Evolutionary conservation across 2,113 vertebrate species (phyloP), one percentile per base, ranked within the genome.

Genomic region (Heloderma charlesbogerti): DNA sequence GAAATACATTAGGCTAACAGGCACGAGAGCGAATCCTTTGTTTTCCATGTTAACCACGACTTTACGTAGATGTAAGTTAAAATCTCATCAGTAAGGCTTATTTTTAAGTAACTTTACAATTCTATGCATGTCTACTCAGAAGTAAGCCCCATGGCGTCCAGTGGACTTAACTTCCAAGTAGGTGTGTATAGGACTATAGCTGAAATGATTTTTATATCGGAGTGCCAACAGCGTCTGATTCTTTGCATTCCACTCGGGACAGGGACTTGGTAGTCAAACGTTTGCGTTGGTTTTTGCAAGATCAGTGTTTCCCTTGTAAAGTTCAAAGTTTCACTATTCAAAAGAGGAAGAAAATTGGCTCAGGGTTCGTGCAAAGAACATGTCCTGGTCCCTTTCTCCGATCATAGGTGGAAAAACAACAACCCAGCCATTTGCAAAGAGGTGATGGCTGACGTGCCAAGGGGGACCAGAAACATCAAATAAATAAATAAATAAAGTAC

Each of bases 201-300:
- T 20, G 13, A 9, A 31, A 72, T 31, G 54, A 37, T 27, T n/a
- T 60, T n/a, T 27, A 1, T 3, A 25, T 48, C 4, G 1, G 27
- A 4, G 20, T 5, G 54, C 29, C 92, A 88, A 3, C 69, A n/a
- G 90, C 63, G 91, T 54, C 92, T 74, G 25, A 80, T 92, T 84
- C 92, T 90, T 74, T 86, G 88, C 92, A 67, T 40, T 37, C 43
- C 71, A 3, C 83, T 78, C 34, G 57, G 54, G 57, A n/a, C 60
- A 54, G 8, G 25, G 57, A 22, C 34, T 31, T 63, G n/a, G 2
- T 34, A n/a, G 13, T 20, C 63, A 31, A 34, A 67, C 45, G 9
- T 40, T 43, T 45, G 60, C 51, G 34, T 8, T 9, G 48, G 69
- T 51, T 90, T 91, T 48, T 83, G 92, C 92, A 89, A 87, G 92